These are phyloP conservation scores for Eidolon helvum DNA, from an alignment of 2,113 vertebrate genomes.

Conservation along the genomic window DNA sequence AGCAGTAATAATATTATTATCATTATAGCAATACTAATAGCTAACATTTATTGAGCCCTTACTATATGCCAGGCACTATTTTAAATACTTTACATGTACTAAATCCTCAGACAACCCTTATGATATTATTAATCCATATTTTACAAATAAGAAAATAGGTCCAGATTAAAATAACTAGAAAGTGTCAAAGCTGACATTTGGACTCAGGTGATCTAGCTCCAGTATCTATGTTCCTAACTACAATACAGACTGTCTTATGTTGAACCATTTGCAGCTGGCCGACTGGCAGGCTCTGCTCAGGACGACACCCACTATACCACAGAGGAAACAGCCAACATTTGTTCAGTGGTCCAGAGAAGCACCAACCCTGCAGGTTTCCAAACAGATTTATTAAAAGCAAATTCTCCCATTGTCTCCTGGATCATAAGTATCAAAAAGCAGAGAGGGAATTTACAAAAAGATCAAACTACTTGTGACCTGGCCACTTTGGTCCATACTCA, in stretches of 20 bases:
- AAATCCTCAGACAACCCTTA: not conserved
- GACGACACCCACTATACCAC: not conserved
- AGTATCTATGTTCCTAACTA: not conserved
- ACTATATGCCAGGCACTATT: not conserved
- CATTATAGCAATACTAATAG: not conserved
- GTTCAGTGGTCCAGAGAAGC: not conserved
- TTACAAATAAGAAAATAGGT: not conserved
- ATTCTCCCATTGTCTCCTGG: no score
- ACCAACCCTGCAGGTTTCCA: not conserved
- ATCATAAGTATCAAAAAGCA: not conserved
- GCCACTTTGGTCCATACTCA: not conserved
- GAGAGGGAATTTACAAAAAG: not conserved
- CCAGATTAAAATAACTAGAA: not conserved
- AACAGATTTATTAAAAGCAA: not conserved
- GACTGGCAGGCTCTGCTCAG: not conserved
- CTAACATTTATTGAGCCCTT: not conserved
- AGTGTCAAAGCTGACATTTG: not conserved
- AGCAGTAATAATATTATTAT: not conserved
- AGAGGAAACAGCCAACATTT: not conserved
- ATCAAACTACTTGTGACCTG: not conserved
- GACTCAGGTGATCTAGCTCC: not conserved
- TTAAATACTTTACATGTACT: not conserved
- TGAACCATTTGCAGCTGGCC: not conserved
- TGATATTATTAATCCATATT: not conserved
- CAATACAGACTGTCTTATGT: not conserved